Evolutionary conservation across 2,797 vertebrate species (phyloP).

Genomic region (Fringilla coelebs): DNA sequence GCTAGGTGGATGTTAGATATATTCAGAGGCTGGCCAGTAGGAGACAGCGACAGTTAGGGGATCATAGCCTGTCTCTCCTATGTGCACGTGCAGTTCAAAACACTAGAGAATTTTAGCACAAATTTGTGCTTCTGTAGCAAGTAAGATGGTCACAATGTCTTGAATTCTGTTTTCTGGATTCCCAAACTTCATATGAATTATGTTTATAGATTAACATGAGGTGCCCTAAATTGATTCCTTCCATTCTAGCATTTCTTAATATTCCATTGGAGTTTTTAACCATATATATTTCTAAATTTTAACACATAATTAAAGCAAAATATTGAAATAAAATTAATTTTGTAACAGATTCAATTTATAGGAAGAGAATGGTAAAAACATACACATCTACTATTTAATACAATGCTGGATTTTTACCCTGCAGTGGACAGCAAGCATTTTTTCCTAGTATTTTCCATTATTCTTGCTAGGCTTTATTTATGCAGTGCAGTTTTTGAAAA

Average conservation of each 20-base stretch:
- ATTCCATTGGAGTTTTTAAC: neutral
- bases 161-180: neutral
- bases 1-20: neutral
- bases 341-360: neutral
- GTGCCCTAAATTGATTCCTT: neutral
- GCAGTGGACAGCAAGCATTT: neutral
- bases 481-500: neutral
- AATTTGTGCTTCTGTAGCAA: neutral
- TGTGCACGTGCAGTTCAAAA: neutral
- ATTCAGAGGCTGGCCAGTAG: neutral
- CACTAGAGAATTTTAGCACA: neutral
- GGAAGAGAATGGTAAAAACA: neutral
- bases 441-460: neutral
- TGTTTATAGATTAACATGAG: neutral
- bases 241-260: neutral
- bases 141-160: neutral
- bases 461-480: neutral
- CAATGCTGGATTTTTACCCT: neutral
- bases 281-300: neutral
- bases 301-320: neutral
- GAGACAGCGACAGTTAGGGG: neutral
- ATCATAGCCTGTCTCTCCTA: fast-evolving
- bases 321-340: neutral
- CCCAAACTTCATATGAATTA: neutral
- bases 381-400: neutral